Conservation (phyloP, 1,140 invertebrate species). For the Drosophila bifasciata region DNA sequence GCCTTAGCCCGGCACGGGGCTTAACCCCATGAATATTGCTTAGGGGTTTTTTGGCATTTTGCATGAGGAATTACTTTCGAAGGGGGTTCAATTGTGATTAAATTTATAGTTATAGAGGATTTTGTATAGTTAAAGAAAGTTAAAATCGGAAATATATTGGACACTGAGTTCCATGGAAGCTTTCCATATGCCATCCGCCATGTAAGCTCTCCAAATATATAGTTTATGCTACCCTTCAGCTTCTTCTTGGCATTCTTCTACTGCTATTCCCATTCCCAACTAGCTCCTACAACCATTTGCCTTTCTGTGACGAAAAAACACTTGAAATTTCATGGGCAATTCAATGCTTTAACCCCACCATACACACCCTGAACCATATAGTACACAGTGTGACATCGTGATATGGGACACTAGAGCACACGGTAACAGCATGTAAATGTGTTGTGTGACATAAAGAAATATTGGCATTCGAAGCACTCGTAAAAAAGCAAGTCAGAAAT, state of each 20-base stretch:
- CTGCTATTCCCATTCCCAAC: neutral
- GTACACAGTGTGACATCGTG: conserved; percentile 11
- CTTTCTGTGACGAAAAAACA: conserved; percentile 17
- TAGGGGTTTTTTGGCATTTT: too few species aligned
- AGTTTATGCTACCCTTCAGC: too few species aligned
- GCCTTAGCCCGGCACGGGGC: conserved; percentile 10
- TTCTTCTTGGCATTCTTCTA: too few species aligned
- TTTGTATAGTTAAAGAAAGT: too few species aligned
- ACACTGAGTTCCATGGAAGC: too few species aligned
- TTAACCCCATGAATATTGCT: conserved; percentile 4
- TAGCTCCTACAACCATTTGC: neutral
- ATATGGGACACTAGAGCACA: conserved; percentile 35
- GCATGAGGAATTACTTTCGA: neutral
- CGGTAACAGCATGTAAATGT: conserved; percentile 67
- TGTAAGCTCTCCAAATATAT: too few species aligned
- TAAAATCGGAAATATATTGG: too few species aligned
- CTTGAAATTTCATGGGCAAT: conserved; percentile 56
- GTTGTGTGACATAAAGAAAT: conserved; percentile 64
- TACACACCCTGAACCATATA: neutral
- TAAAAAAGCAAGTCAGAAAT: conserved; percentile 52
- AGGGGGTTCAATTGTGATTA: too few species aligned
- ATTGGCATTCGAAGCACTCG: conserved; percentile 45
- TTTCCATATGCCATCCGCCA: too few species aligned
- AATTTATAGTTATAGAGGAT: too few species aligned
- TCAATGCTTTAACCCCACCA: conserved; percentile 28